A percentile compares a stretch with the other conserved stretches of the same genome.
Evolutionary conservation across 1,140 invertebrate species (phyloP).

Genomic region (Habropoda laboriosa): DNA sequence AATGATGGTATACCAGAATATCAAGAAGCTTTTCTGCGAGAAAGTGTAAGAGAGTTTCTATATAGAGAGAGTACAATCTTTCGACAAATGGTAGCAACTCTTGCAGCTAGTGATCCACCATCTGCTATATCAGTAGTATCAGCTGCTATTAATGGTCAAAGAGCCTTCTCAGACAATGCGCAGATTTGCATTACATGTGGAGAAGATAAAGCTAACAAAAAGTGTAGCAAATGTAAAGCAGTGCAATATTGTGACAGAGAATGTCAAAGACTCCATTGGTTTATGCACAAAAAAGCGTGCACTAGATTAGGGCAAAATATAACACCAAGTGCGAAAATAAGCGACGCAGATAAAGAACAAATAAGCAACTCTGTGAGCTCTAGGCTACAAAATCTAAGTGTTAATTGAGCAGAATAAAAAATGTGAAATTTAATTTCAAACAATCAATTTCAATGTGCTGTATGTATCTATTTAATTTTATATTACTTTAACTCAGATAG

Average conservation of each 20-base stretch:
- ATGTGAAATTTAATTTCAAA: constrained; percentile 13
- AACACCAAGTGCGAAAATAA: constrained; percentile 59
- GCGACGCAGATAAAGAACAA: constrained; percentile 73
- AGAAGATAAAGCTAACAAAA: constrained; percentile 93
- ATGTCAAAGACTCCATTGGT: constrained; percentile 98
- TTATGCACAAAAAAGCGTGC: constrained; percentile 95
- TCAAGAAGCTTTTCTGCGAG: constrained; percentile 91
- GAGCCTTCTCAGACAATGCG: constrained; percentile 86
- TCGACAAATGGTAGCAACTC: constrained; percentile 89
- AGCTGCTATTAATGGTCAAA: constrained; percentile 94
- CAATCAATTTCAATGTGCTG: constrained; percentile 24
- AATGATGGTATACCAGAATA: constrained; percentile 89
- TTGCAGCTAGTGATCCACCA: constrained; percentile 87
- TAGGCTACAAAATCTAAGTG: constrained; percentile 72
- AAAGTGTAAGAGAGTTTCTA: constrained; percentile 93
- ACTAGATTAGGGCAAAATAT: constrained; percentile 81
- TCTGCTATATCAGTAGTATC: constrained; percentile 89
- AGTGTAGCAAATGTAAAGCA: constrained; percentile 97
- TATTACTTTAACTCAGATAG: not conserved
- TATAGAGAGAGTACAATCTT: constrained; percentile 93
- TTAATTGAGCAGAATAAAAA: constrained; percentile 66
- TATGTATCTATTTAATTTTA: constrained; percentile 31
- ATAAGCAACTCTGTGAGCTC: constrained; percentile 71
- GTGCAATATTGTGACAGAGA: constrained; percentile 96
- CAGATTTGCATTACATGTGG: constrained; percentile 93